Percentiles rank a stretch among this genome's conserved stretches.
phyloP scores from a whole-genome alignment of 2,888 invertebrate genomes.

The Pyrrhia umbra region DNA sequence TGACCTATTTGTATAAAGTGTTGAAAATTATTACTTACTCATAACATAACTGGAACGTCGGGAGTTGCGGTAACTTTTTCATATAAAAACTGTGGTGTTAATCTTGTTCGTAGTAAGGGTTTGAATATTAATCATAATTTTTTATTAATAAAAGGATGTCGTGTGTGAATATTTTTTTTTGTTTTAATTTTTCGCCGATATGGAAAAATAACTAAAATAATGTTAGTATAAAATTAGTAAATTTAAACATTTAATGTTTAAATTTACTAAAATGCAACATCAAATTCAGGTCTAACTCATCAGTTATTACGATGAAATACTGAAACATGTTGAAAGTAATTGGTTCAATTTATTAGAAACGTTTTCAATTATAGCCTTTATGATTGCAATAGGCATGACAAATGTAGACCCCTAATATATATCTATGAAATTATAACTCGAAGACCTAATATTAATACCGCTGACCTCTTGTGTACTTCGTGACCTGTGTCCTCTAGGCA shows the following conservation, averaged over 20 bases:
- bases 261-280: neutral
- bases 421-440: constrained; percentile 2
- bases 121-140: constrained; percentile 52
- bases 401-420: constrained; percentile 23
- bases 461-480: constrained; percentile 3
- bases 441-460: neutral
- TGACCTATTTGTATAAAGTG: constrained; percentile 75
- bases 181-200: too few relatives aligned
- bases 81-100: constrained; percentile 62
- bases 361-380: constrained; percentile 34
- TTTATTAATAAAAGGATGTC: neutral
- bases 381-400: constrained; percentile 21
- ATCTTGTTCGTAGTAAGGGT: constrained; percentile 53
- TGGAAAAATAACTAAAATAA: too few relatives aligned
- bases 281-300: constrained; percentile 5
- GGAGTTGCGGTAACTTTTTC: constrained; percentile 55
- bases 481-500: neutral
- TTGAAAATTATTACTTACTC: constrained; percentile 72
- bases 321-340: constrained; percentile 15
- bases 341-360: constrained; percentile 23
- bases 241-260: too few relatives aligned
- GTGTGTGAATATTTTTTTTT: neutral
- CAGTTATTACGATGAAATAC: constrained; percentile 6
- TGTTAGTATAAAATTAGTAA: too few relatives aligned
- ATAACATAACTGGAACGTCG: constrained; percentile 62